Evolutionary conservation across 2,888 invertebrate species (phyloP), one percentile per base, ranked within the genome.

Genomic region (Trisateles emortualis): DNA sequence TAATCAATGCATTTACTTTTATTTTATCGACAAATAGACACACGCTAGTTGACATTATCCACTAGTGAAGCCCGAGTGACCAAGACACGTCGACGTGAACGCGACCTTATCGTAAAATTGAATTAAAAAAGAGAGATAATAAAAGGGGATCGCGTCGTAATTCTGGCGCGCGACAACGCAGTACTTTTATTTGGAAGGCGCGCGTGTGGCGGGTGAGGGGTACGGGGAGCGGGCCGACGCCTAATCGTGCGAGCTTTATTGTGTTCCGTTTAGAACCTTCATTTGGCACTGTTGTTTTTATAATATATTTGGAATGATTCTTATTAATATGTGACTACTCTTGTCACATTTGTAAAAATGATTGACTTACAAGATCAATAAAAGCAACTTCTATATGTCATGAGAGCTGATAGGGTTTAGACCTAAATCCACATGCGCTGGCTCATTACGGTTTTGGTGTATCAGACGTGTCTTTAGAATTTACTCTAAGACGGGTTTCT

Each of bases 111-210:
- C 88, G 86, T 90, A 88, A 90, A 90, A 91, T 88, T 88, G 89
- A 91, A 92, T 90, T 89, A 87, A 92, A 91, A 91, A 91, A 90
- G 83, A 85, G 76, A 86, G 83, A 90, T 87, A 89, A 88, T 86
- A 91, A 90, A 91, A 90, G 83, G 84, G 83, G 83, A 84, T 86
- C 86, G 85, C 83, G 83, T 88, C 91, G 92, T 92, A 91, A 90
- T 87, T 91, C 91, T 89, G 88, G 86, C 91, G 89, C 86, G 91
- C 90, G 91, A 91, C 91, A 92, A 85, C 89, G 75, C 85, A 89
- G 84, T 88, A 86, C 87, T 90, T 92, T 92, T 91, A 88, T 90
- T 88, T 89, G 76, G 86, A 81, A 77, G 81, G 74, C 82, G 84
- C 85, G 87, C 84, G 89, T 87, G 89, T 86, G 86, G 84, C 81